Percentiles rank a stretch among this genome's conserved stretches.
Evolutionary conservation across 2,113 vertebrate genomes (phyloP).

Genomic region (Sminthopsis crassicaudata): DNA sequence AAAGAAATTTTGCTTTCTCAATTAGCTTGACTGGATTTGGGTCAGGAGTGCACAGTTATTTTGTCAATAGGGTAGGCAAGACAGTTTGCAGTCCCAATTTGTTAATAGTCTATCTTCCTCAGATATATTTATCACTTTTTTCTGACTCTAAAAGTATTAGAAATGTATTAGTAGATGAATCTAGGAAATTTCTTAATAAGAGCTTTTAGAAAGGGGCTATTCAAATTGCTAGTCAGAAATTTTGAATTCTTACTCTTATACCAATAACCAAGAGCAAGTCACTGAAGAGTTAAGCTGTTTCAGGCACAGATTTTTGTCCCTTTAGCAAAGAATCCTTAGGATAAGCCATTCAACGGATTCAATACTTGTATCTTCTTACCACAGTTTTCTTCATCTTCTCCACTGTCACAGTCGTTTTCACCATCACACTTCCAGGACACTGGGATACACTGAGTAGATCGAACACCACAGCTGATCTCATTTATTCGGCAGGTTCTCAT

Average conservation of each 20-base stretch:
- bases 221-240: not conserved
- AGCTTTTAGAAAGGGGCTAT: not conserved
- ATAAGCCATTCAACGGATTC: conserved; percentile 73
- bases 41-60: not conserved
- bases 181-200: not conserved
- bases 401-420: conserved; percentile 95
- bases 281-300: not conserved
- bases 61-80: not conserved
- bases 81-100: not conserved
- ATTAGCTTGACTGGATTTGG: not conserved
- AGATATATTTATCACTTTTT: not conserved
- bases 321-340: conserved; percentile 62
- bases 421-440: conserved; percentile 97
- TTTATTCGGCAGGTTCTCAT: conserved; percentile 93
- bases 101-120: not conserved
- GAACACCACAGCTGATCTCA: conserved; percentile 94
- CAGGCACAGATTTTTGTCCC: not conserved
- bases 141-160: not conserved
- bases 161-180: not conserved
- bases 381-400: conserved; percentile 95
- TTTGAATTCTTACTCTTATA: not conserved
- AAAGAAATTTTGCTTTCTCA: not conserved
- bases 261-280: not conserved
- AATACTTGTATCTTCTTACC: conserved; percentile 86
- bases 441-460: conserved; percentile 94